Conservation (phyloP, 1,140 invertebrate genomes). For the Drosophila kikkawai region DNA sequence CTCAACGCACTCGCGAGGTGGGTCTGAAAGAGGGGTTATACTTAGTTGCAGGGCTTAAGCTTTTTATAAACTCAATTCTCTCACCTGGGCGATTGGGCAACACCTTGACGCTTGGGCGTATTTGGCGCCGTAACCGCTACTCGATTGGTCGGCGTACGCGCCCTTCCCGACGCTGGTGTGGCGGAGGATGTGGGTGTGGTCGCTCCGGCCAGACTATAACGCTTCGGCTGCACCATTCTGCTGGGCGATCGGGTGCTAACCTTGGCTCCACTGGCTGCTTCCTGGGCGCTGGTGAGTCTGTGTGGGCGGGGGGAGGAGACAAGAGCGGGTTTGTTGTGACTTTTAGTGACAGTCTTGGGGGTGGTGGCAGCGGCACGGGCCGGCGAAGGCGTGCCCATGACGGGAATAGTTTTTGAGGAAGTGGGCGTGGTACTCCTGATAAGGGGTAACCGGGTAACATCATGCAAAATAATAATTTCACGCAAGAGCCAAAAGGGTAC, state of each 20-base stretch:
- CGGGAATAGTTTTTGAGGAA: slow-evolving; percentile 28
- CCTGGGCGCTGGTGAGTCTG: slow-evolving; percentile 71
- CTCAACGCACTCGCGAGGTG: slow-evolving; percentile 69
- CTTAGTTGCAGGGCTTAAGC: not conserved
- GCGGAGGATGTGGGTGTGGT: slow-evolving; percentile 37
- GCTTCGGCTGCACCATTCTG: slow-evolving; percentile 81
- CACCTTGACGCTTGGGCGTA: slow-evolving; percentile 73
- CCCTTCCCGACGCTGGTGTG: slow-evolving; percentile 42
- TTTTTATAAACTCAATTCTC: not conserved
- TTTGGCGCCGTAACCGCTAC: slow-evolving; percentile 70
- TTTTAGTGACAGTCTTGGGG: slow-evolving; percentile 72
- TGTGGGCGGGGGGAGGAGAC: slow-evolving; percentile 70
- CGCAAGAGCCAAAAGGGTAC: slow-evolving; percentile 3
- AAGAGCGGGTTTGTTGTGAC: slow-evolving; percentile 58
- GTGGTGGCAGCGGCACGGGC: slow-evolving; percentile 27
- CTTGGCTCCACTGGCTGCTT: slow-evolving; percentile 62
- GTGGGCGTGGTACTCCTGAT: slow-evolving; percentile 64
- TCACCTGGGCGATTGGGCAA: slow-evolving; percentile 75
- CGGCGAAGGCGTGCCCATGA: slow-evolving; percentile 26
- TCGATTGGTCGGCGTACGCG: slow-evolving; percentile 76
- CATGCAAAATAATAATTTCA: slow-evolving; percentile 63
- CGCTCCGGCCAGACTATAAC: slow-evolving; percentile 72
- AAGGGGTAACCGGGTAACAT: slow-evolving; percentile 9
- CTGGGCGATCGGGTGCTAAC: slow-evolving; percentile 78
- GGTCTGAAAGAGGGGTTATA: slow-evolving; percentile 53